A percentile compares a stretch with the other conserved stretches of the same genome.
These are phyloP conservation scores for Agrypnia vestita DNA, from an alignment of 1,140 invertebrate genomes.

Conservation along the genomic window DNA sequence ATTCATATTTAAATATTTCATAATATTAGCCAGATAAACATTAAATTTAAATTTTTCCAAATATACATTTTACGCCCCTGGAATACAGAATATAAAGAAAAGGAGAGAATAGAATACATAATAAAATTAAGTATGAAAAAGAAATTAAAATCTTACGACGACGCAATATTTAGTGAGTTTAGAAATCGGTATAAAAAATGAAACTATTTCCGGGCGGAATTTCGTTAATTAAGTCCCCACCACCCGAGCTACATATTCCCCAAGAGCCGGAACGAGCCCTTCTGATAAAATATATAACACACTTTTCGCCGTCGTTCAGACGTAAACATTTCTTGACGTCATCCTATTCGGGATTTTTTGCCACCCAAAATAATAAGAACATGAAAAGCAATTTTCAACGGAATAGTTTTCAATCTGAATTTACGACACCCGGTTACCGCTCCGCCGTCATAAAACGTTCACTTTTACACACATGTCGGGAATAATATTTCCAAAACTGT, in stretches of 20 bases:
- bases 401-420: slow-evolving; percentile 48
- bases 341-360: slow-evolving; percentile 38
- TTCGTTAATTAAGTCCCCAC: slow-evolving; percentile 14
- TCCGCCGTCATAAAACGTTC: slow-evolving; percentile 40
- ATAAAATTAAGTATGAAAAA: no score
- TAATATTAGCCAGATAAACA: no score
- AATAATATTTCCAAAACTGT: slow-evolving; percentile 47
- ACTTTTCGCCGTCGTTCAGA: slow-evolving; percentile 28
- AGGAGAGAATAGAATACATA: no score
- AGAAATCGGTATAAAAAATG: background rate
- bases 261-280: background rate
- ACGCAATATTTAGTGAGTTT: no score
- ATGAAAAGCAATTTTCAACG: slow-evolving; percentile 46
- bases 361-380: slow-evolving; percentile 47
- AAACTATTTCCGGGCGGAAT: background rate
- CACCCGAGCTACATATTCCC: slow-evolving; percentile 1
- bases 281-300: slow-evolving; percentile 31
- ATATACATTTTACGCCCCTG: no score
- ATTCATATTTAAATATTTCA: no score
- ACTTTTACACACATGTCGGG: slow-evolving; percentile 43
- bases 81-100: no score
- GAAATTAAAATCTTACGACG: no score
- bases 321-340: slow-evolving; percentile 42
- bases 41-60: no score
- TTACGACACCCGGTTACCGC: slow-evolving; percentile 45